Base-by-base conservation (phyloP, 2,797 vertebrate species). In the Notamacropus eugenii region DNA sequence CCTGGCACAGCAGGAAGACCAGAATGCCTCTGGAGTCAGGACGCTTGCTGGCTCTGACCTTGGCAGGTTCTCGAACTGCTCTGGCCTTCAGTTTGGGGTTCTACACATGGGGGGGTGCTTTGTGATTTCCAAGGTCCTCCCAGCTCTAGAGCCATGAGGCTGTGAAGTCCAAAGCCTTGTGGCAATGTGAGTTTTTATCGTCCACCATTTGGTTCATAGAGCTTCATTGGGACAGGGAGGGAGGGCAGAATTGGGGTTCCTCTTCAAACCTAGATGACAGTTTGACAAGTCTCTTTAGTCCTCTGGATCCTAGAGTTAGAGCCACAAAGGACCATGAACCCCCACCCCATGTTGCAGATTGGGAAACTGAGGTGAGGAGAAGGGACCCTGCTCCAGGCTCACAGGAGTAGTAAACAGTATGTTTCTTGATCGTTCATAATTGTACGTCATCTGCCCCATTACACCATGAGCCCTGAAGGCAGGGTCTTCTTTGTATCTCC, bases 371-470 rank as follows among this genome's bases (percentile, higher is more conserved):
- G 74, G 74, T 28, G 40, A 50, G 12, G 6, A 19, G 62, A 67
- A 67, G n/a, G 8, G 16, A 40, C 40, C 19, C 74, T 40, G 9
- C 16, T n/a, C 9, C 40, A 11, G 5, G 6, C 13, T 74, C 34
- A 0, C 34, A 19, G 1, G 34, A 40, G 34, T 19, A 22, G 62
- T 13, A 29, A 67, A 29, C 34, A 14, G 58, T 31, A 10, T 31
- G 31, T 67, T 74, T 74, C 62, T 40, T 50, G 74, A 9, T 11
- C 27, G 40, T 3, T 3, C 3, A 5, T 11, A 24, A 46, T 19
- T 28, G 40, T 11, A 10, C 0, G 9, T 12, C 9, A 24, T 87
- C 22, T 27, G 2, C 40, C 0, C 0, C 0, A 3, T 46, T 27
- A 27, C 22, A 87, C 40, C 12, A 6, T 0, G 62, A 40, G 5